These are phyloP conservation scores for Callionymus lyra DNA, from an alignment of 2,113 vertebrate species.

Conservation along the genomic window DNA sequence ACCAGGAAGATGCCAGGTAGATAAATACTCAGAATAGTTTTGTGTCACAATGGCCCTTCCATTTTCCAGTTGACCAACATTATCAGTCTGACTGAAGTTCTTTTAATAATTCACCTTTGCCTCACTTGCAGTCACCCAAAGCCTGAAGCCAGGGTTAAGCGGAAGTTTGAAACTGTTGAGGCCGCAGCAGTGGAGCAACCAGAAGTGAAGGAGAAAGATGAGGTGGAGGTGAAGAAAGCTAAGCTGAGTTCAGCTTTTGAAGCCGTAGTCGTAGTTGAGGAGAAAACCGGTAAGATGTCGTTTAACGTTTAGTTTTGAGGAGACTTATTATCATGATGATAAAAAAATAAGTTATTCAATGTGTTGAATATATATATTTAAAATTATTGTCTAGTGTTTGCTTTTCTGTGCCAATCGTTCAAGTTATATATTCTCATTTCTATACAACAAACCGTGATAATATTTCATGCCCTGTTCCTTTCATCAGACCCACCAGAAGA, in stretches of 20 bases:
- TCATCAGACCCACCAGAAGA: background rate
- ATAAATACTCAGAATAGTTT: background rate
- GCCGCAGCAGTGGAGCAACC: slow-evolving; percentile 10
- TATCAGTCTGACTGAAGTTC: too few species aligned
- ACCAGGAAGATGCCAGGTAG: slow-evolving; percentile 30
- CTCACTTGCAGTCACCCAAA: slow-evolving; percentile 15
- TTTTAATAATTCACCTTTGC: background rate
- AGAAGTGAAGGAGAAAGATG: slow-evolving; percentile 5
- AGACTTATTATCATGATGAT: too few species aligned
- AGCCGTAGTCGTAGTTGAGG: slow-evolving; percentile 1
- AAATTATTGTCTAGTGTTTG: too few species aligned
- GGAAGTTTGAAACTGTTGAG: slow-evolving; percentile 14
- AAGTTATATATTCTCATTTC: background rate
- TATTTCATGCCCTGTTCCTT: background rate
- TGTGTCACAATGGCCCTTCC: too few species aligned
- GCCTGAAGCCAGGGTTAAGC: slow-evolving; percentile 27
- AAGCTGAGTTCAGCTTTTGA: slow-evolving; percentile 27
- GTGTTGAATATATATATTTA: too few species aligned
- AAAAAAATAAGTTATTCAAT: too few species aligned
- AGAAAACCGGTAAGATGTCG: too few species aligned
- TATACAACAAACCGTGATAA: background rate
- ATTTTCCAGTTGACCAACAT: too few species aligned
- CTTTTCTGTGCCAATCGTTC: too few species aligned
- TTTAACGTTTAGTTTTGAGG: too few species aligned
- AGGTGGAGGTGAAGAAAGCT: slow-evolving; percentile 42